Conservation (phyloP, 2,113 vertebrate species). For the Prietella phreatophila region DNA sequence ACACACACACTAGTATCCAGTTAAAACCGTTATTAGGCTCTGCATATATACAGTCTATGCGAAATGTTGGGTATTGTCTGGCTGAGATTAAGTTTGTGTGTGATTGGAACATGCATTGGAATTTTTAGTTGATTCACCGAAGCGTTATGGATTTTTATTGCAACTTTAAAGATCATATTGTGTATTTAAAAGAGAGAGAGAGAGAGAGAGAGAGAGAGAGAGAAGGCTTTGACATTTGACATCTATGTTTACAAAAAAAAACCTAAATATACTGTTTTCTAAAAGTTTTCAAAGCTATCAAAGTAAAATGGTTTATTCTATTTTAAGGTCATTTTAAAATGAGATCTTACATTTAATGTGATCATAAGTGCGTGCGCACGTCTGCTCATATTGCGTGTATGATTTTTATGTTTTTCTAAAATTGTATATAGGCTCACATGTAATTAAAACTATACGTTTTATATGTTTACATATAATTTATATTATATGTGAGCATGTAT, state of each 20-base stretch:
- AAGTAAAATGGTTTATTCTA: background rate
- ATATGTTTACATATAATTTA: background rate
- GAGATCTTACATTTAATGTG: background rate
- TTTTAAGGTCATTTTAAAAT: background rate
- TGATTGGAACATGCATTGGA: background rate
- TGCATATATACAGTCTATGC: background rate
- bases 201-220: background rate
- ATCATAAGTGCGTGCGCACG: background rate
- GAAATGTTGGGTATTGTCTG: background rate
- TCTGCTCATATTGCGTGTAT: background rate
- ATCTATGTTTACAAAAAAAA: too few relatives aligned
- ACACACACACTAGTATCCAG: background rate
- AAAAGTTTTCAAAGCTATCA: background rate
- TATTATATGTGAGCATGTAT: background rate
- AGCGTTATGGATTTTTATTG: background rate
- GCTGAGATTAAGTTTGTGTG: background rate
- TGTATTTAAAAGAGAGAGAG: background rate
- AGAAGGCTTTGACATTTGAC: background rate
- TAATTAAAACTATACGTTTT: background rate
- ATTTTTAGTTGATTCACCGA: background rate
- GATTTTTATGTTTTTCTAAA: background rate
- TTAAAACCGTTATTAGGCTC: background rate
- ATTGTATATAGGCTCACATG: too few relatives aligned
- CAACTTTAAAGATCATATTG: background rate
- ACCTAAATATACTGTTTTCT: background rate